A percentile compares a stretch with the other conserved stretches of the same genome.
Conservation (phyloP, 2,797 vertebrate species). For the Picus viridis region DNA sequence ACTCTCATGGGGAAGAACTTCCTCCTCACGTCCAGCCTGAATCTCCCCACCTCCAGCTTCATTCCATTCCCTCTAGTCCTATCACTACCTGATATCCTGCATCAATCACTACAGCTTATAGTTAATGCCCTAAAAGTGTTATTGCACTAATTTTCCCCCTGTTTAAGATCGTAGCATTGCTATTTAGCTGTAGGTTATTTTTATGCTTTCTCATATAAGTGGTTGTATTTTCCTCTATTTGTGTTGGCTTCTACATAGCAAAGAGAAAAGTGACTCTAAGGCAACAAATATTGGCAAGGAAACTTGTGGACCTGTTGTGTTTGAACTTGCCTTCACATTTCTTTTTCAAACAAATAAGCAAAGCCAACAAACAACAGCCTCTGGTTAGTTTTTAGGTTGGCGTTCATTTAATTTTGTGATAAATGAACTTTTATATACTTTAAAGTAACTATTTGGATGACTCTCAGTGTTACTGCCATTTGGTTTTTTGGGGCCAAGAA, state of each 20-base stretch:
- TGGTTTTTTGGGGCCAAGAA: background rate
- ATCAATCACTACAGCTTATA: background rate
- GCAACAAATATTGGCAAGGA: conserved; percentile 8
- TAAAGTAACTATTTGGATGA: background rate
- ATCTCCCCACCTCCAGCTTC: too few relatives aligned
- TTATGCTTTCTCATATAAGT: background rate
- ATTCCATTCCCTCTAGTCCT: too few relatives aligned
- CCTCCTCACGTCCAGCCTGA: too few relatives aligned
- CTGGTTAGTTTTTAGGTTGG: background rate
- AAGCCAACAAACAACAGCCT: background rate
- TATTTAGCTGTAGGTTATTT: background rate
- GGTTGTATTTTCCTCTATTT: conserved; percentile 17
- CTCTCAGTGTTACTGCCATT: background rate
- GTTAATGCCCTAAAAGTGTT: background rate
- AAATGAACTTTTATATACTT: background rate
- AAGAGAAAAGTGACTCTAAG: background rate
- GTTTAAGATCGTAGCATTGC: background rate
- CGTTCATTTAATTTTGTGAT: background rate
- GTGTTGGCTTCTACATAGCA: background rate
- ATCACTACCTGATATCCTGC: too few relatives aligned
- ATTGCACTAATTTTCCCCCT: background rate
- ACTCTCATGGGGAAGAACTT: too few relatives aligned
- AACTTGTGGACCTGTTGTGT: background rate
- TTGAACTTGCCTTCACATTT: background rate
- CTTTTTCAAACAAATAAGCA: background rate